A percentile compares a stretch with the other conserved stretches of the same genome.
These are phyloP conservation scores for Hylaeus anthracinus DNA, from an alignment of 1,140 invertebrate genomes.

Conservation along the genomic window DNA sequence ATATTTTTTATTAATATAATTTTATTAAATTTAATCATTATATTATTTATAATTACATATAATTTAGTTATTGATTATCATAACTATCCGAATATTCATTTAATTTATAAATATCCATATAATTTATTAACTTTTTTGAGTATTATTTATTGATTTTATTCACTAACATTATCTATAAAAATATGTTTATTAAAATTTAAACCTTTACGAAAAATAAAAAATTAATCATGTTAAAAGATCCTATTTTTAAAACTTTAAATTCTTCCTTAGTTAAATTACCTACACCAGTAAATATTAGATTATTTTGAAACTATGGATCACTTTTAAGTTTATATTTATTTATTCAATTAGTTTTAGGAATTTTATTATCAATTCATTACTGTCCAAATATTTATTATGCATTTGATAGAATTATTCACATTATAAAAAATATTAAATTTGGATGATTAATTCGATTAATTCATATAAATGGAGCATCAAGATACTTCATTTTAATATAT, in stretches of 20 bases:
- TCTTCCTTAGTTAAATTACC: background rate
- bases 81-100: no score
- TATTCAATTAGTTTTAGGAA: constrained; percentile 83
- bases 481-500: constrained; percentile 82
- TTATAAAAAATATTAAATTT: constrained; percentile 82
- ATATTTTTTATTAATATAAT: no score
- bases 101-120: background rate
- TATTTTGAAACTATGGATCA: background rate
- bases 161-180: no score
- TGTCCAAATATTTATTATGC: constrained; percentile 80
- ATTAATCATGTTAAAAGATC: no score
- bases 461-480: constrained; percentile 82
- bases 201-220: no score
- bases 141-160: no score
- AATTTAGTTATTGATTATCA: no score
- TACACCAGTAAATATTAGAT: background rate
- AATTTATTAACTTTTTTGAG: no score
- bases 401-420: constrained; percentile 82
- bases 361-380: constrained; percentile 85
- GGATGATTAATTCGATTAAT: constrained; percentile 82
- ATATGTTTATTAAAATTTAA: no score
- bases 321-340: constrained; percentile 78
- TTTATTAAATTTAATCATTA: no score
- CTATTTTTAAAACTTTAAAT: no score
- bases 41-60: no score